Percentiles rank a stretch among this genome's conserved stretches.
phyloP scores from a whole-genome alignment of 1,140 invertebrate species.

The Diabrotica undecimpunctata region DNA sequence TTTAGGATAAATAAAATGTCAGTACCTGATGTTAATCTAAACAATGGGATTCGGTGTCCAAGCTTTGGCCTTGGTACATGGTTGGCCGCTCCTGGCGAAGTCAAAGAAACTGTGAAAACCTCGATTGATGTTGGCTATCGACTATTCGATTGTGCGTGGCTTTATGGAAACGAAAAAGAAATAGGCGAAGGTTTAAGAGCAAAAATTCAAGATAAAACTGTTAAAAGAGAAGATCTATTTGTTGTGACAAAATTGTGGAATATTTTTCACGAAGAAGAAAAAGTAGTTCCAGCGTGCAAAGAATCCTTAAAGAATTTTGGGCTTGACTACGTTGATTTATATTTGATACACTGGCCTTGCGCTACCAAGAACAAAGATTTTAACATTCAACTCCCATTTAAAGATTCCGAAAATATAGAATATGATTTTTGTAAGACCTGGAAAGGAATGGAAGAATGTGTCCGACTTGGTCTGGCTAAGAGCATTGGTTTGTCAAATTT shows the following conservation, averaged over 20 bases:
- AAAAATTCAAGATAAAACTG: conserved; percentile 68
- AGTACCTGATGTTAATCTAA: conserved; percentile 30
- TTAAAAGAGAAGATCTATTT: conserved; percentile 83
- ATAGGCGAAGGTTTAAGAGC: conserved; percentile 70
- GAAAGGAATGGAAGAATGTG: conserved; percentile 73
- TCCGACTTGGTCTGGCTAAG: conserved; percentile 63
- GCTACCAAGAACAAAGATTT: conserved; percentile 33
- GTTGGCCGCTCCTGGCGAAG: conserved; percentile 53
- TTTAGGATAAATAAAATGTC: conserved; percentile 32
- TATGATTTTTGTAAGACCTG: conserved; percentile 78
- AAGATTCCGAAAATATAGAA: conserved; percentile 47
- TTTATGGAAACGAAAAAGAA: conserved; percentile 81
- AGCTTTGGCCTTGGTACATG: conserved; percentile 51
- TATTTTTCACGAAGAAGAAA: conserved; percentile 59
- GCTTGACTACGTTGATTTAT: conserved; percentile 72
- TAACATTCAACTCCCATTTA: conserved; percentile 30
- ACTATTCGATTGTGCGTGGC: conserved; percentile 83
- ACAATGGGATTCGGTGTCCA: conserved; percentile 22
- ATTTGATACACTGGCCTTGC: conserved; percentile 77
- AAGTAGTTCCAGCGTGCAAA: conserved; percentile 50
- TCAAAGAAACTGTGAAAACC: conserved; percentile 58
- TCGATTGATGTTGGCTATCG: conserved; percentile 84
- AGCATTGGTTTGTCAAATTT: conserved; percentile 86
- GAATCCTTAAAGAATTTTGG: conserved; percentile 61
- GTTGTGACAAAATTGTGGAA: conserved; percentile 71